These are phyloP conservation scores for Elysia crispata DNA, from an alignment of 2,888 invertebrate genomes.

Conservation along the genomic window DNA sequence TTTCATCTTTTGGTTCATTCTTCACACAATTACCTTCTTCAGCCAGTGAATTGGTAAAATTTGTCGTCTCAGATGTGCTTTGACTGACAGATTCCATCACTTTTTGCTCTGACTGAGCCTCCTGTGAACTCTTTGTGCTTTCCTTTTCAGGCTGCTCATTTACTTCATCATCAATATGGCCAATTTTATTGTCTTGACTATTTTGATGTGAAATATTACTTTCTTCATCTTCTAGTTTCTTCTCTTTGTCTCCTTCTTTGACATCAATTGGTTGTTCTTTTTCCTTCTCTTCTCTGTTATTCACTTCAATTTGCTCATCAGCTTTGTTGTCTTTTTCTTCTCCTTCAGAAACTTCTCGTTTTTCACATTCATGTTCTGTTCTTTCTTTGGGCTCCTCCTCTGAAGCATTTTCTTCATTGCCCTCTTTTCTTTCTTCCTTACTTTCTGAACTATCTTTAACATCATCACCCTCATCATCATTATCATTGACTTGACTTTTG, in stretches of 20 bases:
- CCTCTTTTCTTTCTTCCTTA: background rate
- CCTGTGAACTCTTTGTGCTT: no score
- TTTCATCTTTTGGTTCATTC: background rate
- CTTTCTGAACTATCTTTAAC: background rate
- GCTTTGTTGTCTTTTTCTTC: conserved; percentile 41
- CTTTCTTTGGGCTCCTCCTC: no score
- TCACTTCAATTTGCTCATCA: conserved; percentile 38
- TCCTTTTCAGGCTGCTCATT: no score
- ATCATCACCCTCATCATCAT: background rate
- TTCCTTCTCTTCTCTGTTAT: conserved; percentile 44
- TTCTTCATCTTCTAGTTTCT: conserved; percentile 41
- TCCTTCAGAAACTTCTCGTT: conserved; percentile 36
- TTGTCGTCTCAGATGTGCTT: background rate
- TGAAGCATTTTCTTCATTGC: background rate
- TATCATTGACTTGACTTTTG: background rate
- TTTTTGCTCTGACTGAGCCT: background rate
- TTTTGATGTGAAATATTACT: background rate
- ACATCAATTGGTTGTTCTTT: conserved; percentile 40
- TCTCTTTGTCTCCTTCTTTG: conserved; percentile 27
- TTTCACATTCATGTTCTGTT: background rate
- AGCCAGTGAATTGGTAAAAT: background rate
- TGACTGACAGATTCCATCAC: no score
- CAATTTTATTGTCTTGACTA: no score
- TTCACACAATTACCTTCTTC: background rate
- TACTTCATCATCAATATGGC: no score